phyloP scores from a whole-genome alignment of 2,797 vertebrate species.

The Clarias platycephalus region DNA sequence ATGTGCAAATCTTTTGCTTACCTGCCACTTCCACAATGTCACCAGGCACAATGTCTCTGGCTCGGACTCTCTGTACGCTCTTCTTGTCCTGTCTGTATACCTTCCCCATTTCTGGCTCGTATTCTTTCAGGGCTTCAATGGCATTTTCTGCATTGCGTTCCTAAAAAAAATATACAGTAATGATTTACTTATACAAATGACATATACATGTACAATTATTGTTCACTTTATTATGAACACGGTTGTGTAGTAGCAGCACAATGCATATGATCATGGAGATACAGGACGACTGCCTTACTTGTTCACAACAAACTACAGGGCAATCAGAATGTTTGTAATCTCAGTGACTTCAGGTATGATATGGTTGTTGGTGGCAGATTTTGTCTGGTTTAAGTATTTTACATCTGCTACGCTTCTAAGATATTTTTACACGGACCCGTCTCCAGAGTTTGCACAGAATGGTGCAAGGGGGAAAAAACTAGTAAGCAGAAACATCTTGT shows the following conservation, averaged over 20 bases:
- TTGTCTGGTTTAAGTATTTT: background rate
- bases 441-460: too few relatives aligned
- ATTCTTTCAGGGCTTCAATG: slow-evolving; percentile 79
- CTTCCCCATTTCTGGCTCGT: slow-evolving; percentile 80
- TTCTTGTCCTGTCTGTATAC: slow-evolving; percentile 80
- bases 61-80: slow-evolving; percentile 75
- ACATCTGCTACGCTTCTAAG: background rate
- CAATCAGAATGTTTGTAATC: background rate
- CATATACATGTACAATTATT: background rate
- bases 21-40: slow-evolving; percentile 80
- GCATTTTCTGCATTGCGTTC: slow-evolving; percentile 80
- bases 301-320: background rate
- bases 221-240: background rate
- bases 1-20: slow-evolving; percentile 47
- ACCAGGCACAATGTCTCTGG: slow-evolving; percentile 77
- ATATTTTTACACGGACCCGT: background rate
- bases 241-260: background rate
- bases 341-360: background rate
- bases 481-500: background rate
- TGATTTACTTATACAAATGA: background rate
- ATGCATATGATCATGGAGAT: background rate
- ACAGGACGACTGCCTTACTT: background rate
- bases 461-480: background rate
- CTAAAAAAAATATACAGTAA: slow-evolving; percentile 51
- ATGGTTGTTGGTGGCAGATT: background rate